phyloP scores from a whole-genome alignment of 2,888 invertebrate species.

The Tetragnatha montana region DNA sequence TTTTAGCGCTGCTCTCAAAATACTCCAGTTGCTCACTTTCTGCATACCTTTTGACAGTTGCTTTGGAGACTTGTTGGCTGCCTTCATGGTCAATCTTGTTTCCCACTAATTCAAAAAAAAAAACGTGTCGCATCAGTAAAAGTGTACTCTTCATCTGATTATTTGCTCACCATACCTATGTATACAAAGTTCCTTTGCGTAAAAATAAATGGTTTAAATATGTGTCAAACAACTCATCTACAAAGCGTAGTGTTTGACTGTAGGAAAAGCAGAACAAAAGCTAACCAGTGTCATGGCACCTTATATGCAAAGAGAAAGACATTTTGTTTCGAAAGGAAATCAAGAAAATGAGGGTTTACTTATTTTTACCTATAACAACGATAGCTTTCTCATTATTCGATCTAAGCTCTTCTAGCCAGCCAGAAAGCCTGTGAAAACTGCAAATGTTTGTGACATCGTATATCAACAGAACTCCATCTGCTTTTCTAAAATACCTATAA shows the following conservation, averaged over 20 bases:
- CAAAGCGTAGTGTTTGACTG: no score
- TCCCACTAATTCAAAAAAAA: slow-evolving; percentile 6
- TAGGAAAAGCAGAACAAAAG: no score
- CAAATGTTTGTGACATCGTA: slow-evolving; percentile 32
- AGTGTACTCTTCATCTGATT: no score
- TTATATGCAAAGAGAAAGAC: no score
- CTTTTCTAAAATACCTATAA: slow-evolving; percentile 41
- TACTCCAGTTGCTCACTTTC: neutral
- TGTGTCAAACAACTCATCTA: no score
- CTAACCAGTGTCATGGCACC: no score
- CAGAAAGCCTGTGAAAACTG: slow-evolving; percentile 24
- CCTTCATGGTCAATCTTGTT: slow-evolving; percentile 29
- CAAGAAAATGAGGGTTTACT: no score
- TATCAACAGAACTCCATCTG: slow-evolving; percentile 44
- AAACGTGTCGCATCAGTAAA: no score
- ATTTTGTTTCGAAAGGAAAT: no score
- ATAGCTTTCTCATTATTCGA: slow-evolving; percentile 19
- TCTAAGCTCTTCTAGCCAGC: slow-evolving; percentile 36
- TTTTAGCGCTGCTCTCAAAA: slow-evolving; percentile 24
- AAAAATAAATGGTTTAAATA: no score
- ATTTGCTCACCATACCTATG: no score
- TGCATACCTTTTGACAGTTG: neutral
- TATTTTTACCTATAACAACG: slow-evolving; percentile 26
- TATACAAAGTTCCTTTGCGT: no score
- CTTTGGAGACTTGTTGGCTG: neutral